Base-by-base conservation (phyloP, 2,113 vertebrate genomes). In the Aramus guarauna region DNA sequence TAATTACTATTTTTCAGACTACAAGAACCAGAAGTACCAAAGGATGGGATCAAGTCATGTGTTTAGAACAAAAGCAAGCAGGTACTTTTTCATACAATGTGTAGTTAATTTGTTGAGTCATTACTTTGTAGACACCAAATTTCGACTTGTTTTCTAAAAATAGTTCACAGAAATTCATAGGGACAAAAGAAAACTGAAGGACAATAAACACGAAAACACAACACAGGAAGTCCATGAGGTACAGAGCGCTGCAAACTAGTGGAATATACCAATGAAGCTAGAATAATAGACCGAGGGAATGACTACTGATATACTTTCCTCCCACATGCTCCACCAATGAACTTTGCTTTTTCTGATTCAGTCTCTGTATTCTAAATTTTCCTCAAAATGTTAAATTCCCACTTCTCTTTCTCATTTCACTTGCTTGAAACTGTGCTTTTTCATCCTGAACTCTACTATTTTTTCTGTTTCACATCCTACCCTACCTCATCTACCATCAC, bases 311-410 rank as follows among this genome's bases (percentile, higher is more conserved):
- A 18, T 4, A 26, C 7, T 63, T 88, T 64, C 15, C 32, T 83
- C 2, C 0, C 6, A 59, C 6, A 9, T 0, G 0, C 3, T 72
- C 15, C 2, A 37, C 14, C 12, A 50, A 27, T 0, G 3, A 16
- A 62, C 12, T 3, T 81, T 53, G 43, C 77, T 41, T 37, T 39
- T 91, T 30, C 37, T 64, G 12, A 21, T 74, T 30, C 0, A 69
- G 21, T 43, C 8, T 71, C 23, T 62, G 4, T 58, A 34, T 59
- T 48, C 7, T 75, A 50, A 37, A 26, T 88, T 79, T 71, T 78
- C 19, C 43, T 78, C 24, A 17, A 20, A 73, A 3, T 53, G 6
- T 47, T 76, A 75, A 62, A 71, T 71, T 3, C 4, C 8, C 8
- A 5, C 22, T 66, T 90, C 15, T 52, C 3, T 45, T 74, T 82